Percentiles rank a stretch among this genome's conserved stretches.
phyloP scores from a whole-genome alignment of 2,888 invertebrate genomes.

The Odontomyia ornata region DNA sequence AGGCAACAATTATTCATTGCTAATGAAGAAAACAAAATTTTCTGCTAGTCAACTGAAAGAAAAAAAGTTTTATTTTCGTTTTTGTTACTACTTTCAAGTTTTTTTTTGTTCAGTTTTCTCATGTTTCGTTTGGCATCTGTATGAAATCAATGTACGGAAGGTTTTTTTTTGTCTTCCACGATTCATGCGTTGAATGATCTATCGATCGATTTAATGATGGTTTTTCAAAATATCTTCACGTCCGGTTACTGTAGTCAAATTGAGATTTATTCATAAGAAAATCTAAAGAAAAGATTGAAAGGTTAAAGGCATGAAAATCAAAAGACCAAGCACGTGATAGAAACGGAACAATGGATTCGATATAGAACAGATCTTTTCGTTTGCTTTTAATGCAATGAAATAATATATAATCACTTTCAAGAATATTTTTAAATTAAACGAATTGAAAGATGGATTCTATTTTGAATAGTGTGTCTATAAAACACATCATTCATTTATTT shows the following conservation, averaged over 20 bases:
- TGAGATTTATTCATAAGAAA: slow-evolving; percentile 4
- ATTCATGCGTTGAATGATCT: neutral
- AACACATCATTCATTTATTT: too few species aligned
- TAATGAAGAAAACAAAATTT: slow-evolving; percentile 42
- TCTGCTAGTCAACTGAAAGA: neutral
- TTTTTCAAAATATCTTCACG: slow-evolving; percentile 36
- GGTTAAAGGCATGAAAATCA: neutral
- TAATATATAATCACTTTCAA: neutral
- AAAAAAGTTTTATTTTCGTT: neutral
- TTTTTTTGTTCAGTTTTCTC: neutral
- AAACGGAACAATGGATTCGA: slow-evolving; percentile 22
- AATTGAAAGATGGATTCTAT: too few species aligned
- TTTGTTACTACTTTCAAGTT: neutral
- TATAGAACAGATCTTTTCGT: slow-evolving; percentile 24
- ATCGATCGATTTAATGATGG: slow-evolving; percentile 25
- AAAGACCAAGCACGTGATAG: neutral
- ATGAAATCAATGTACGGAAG: too few species aligned
- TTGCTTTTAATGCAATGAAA: neutral
- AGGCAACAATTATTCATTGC: slow-evolving; percentile 21
- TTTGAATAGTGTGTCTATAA: too few species aligned
- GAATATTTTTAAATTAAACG: neutral
- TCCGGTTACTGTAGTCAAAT: slow-evolving; percentile 21
- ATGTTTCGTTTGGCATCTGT: neutral
- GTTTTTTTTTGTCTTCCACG: too few species aligned
- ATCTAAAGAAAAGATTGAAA: neutral